Conservation (phyloP, 2,113 vertebrate genomes). For the Oncorhynchus tshawytscha region DNA sequence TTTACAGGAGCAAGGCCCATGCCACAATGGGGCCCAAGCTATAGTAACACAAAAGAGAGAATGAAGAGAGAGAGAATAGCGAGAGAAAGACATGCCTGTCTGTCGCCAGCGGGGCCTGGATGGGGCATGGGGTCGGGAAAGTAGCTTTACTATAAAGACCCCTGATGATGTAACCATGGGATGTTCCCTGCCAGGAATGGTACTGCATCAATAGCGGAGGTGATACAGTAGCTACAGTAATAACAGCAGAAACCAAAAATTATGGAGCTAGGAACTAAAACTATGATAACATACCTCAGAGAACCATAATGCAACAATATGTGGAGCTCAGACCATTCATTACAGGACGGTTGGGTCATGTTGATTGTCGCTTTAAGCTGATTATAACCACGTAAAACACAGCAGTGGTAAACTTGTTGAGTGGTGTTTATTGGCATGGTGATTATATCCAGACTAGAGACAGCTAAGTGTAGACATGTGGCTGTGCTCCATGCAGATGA, state of each 20-base stretch:
- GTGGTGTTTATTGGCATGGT: too few species aligned
- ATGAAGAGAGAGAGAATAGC: neutral
- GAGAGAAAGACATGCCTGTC: neutral
- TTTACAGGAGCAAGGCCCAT: constrained; percentile 67
- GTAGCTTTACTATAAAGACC: neutral
- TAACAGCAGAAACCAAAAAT: neutral
- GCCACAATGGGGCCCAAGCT: constrained; percentile 60
- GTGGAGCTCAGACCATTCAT: neutral
- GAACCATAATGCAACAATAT: neutral
- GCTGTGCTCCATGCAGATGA: neutral
- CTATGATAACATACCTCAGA: neutral
- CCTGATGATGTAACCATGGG: neutral
- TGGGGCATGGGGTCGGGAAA: neutral
- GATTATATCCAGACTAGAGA: too few species aligned
- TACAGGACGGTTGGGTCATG: neutral
- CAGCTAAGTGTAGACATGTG: neutral
- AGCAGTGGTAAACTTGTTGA: too few species aligned
- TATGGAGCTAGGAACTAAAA: neutral
- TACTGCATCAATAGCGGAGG: neutral
- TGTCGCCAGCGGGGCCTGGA: neutral
- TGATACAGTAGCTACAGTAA: neutral
- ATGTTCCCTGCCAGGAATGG: neutral
- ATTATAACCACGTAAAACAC: too few species aligned
- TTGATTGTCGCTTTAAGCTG: neutral
- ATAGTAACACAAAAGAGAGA: constrained; percentile 55